Evolutionary conservation across 2,797 vertebrate genomes (phyloP).

Genomic region (Eupleurogrammus muticus): DNA sequence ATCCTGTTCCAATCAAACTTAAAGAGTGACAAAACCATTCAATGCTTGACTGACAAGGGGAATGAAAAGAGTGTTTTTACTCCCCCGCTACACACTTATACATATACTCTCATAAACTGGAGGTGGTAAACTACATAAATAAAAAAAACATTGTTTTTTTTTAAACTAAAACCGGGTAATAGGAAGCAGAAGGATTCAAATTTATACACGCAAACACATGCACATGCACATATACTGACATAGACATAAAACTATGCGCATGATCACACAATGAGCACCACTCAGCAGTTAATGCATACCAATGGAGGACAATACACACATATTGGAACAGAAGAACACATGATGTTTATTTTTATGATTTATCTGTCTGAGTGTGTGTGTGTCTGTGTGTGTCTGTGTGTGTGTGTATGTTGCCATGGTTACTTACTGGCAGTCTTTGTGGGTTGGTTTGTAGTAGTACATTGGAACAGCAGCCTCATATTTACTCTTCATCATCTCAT

Average conservation of each 20-base stretch:
- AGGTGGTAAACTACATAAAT: not conserved
- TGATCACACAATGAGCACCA: not conserved
- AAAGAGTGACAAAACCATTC: too few species aligned
- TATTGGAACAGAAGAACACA: not conserved
- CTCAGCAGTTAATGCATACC: not conserved
- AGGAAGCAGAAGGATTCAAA: not conserved
- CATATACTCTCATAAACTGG: not conserved
- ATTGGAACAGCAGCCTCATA: conserved; percentile 89
- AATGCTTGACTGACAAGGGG: not conserved
- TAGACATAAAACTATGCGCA: conserved; percentile 12
- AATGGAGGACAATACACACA: not conserved
- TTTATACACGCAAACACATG: conserved; percentile 2
- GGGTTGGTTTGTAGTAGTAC: conserved; percentile 91
- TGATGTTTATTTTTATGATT: not conserved
- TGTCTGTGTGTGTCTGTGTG: not conserved
- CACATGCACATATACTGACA: not conserved
- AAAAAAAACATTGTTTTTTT: too few species aligned
- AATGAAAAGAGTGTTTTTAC: not conserved
- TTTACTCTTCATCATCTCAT: conserved; percentile 82
- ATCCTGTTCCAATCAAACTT: not conserved
- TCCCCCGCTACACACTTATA: not conserved
- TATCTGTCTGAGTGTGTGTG: not conserved
- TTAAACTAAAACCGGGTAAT: not conserved
- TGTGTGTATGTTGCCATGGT: conserved; percentile 26
- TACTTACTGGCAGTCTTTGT: conserved; percentile 91